phyloP scores from a whole-genome alignment of 2,113 vertebrate species.

The Dryoscopus gambensis region DNA sequence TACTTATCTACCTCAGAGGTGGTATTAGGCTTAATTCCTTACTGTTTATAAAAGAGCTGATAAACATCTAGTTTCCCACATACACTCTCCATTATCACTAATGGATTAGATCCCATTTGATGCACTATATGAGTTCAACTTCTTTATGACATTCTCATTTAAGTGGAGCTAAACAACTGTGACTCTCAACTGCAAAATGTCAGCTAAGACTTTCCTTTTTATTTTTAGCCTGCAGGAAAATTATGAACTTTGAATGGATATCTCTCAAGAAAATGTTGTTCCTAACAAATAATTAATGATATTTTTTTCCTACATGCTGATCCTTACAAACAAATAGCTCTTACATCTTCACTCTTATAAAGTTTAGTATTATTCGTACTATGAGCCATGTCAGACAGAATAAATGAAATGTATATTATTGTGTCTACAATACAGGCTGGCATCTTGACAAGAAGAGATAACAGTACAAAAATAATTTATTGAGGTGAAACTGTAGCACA shows the following conservation, averaged over 20 bases:
- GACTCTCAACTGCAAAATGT: conserved; percentile 21
- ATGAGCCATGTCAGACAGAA: background rate
- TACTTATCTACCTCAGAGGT: background rate
- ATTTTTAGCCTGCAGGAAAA: conserved; percentile 36
- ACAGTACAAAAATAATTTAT: background rate
- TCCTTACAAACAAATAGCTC: background rate
- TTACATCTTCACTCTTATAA: background rate
- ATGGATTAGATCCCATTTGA: background rate
- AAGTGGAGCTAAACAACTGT: conserved; percentile 27
- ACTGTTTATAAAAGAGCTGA: background rate
- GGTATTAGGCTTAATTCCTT: conserved; percentile 14
- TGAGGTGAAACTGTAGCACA: background rate
- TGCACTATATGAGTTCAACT: background rate
- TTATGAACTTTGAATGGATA: conserved; percentile 12
- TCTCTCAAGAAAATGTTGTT: conserved; percentile 25
- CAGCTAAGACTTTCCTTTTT: background rate
- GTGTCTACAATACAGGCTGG: background rate
- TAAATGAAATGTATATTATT: conserved; percentile 18
- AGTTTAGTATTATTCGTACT: background rate
- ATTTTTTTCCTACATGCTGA: background rate
- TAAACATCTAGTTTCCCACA: conserved; percentile 18
- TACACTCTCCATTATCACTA: background rate
- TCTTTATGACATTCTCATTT: conserved; percentile 34
- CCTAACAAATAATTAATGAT: background rate
- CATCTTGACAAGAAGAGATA: background rate